Evolutionary conservation across 35 echinoderm and acorn worm genomes (phyloP), one percentile per base, ranked within the genome.

Genomic region (Chiridota heheva): DNA sequence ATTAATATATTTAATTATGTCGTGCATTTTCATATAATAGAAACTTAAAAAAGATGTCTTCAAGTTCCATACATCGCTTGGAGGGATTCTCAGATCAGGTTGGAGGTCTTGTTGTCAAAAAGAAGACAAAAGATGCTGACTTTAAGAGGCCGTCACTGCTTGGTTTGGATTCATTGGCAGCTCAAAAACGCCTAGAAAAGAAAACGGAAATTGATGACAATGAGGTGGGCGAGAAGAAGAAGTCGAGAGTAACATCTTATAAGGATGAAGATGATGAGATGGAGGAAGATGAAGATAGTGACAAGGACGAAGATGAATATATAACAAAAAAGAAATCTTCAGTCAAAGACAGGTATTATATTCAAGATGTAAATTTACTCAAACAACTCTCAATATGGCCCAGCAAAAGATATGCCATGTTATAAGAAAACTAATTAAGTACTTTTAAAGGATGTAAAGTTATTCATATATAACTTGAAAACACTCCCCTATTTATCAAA

Each of bases 211-310:
- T 74, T 36, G 81, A 76, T 57, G 83, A 86, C 7, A n/a, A 60
- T n/a, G 66, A 72, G 35, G 81, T 89, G 13, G 86, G 84, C 27
- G 58, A 63, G 15, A 83, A 78, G 41, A 92, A 83, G 58, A 93
- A 42, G 78, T 93, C 90, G 42, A 96, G 90, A 53, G 86, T 96
- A 18, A 81, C 58, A 34, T 96, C 91, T 7, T 96, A 89, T 48
- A 80, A 38, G 58, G 86, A 90, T 73, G 91, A 89, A 6, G 89
- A 88, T 70, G 91, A 95, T 34, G 81, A 90, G 36, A 73, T 63
- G 4, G 59, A 85, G 40, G 77, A 44, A 33, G 63, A 83, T 55
- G 86, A 85, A n/a, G 83, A 55, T 30, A 53, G 61, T 44, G 69
- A 33, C 0, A 62, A 60, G 58, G 5, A 5, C 60, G 42, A 77